Evolutionary conservation across 1,140 invertebrate species (phyloP), one percentile per base, ranked within the genome.

Genomic region (Rhopalosiphum padi): DNA sequence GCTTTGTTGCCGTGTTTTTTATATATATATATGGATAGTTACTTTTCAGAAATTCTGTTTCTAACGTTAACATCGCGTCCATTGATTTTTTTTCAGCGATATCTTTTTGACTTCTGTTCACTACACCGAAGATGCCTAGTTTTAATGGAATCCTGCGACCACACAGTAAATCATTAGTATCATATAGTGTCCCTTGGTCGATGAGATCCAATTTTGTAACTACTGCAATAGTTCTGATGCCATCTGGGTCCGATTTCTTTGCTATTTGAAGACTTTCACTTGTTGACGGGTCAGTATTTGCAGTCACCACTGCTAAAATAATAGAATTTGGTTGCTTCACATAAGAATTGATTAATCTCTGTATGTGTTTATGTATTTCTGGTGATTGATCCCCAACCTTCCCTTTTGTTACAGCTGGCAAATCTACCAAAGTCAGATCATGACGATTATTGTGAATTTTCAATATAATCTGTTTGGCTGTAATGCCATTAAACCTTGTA

Each of bases 211-310:
- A 95, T 95, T 97, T 98, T 8, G 97, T 98, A 2, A 97, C 95
- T 30, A 97, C 97, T 90, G 96, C 97, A 30, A 97, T 95, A 2
- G 97, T 98, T 94, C 97, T 95, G 51, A 96, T 94, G 97, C 98
- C 98, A 96, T 99, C 98, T 35, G 97, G 97, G 96, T 99, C 98
- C 51, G 98, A 98, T 96, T 99, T 98, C 96, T 99, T 99, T 95
- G 98, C 98, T 95, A 99, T 96, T 96, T 99, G 99, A 4, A 99
- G 96, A 90, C 98, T 98, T 96, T 99, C 98, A 89, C 98, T 99
- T 95, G 99, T 99, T 53, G 98, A 98, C 95, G 99, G 96, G 96
- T 99, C 98, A 93, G 98, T 98, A 95, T 99, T 99, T 91, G 98
- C 98, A 83, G 98, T 98, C 30, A 98, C 99, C 25, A 99, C 98